Base-by-base conservation (phyloP, 2,888 invertebrate species). In the Drosophila dives region DNA sequence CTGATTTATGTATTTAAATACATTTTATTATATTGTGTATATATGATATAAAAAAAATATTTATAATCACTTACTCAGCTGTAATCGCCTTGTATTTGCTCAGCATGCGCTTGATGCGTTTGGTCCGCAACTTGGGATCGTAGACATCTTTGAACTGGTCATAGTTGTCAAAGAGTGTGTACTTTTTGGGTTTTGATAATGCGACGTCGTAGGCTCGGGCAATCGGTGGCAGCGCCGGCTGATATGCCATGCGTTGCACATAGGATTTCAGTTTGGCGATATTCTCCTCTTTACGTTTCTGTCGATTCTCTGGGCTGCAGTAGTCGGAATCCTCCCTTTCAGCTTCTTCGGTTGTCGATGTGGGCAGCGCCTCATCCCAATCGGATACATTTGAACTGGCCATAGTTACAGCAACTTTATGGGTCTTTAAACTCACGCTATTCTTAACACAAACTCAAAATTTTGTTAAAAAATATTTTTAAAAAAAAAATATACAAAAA, bases 221-320 rank as follows among this genome's bases (percentile, higher is more conserved):
- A 54, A 80, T 77, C 8, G 81, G 79, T n/a, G 91, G 81, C 69
- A 82, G 56, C 12, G 83, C 74, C 36, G 91, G 91, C 49, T 82
- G 83, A 74, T 92, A 92, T n/a, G 90, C 82, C 91, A 92, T 91
- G 20, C 77, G 78, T 0, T 78, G 68, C 1, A 92, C 87, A 78
- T 92, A 92, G 1, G 74, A 76, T 64, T 90, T 81, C 26, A 92
- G 63, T 64, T 80, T 83, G 20, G 79, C 63, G 17, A 89, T 58
- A 63, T 87, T 84, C 67, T 87, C 86, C 26, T 85, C 78, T 29
- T 84, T 63, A 0, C 85, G 77, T 11, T 66, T 72, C 40, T 81
- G 29, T 15, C 64, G 49, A 67, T 77, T 76, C 54, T 75, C 81
- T 34, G 80, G 77, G 45, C 77, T 78, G 40, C 80, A 84, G 33